Conservation (phyloP, 2,888 invertebrate genomes). For the Parapristionchus giblindavisi region DNA sequence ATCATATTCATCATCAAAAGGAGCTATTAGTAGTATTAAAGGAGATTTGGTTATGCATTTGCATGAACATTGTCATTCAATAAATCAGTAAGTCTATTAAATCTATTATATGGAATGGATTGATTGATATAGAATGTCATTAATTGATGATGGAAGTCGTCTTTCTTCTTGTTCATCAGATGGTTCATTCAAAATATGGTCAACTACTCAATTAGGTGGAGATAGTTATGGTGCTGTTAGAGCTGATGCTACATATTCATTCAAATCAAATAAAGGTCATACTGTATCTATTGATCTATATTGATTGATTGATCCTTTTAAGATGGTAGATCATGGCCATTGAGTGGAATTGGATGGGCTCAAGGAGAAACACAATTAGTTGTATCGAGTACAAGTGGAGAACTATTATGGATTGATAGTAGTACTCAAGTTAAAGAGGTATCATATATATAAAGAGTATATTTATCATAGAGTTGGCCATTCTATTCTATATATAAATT, state of each 20-base stretch:
- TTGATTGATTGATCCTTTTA: background rate
- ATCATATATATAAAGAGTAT: background rate
- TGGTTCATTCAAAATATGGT: conserved; percentile 36
- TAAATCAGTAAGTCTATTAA: conserved; percentile 52
- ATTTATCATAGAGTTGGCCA: too few species aligned
- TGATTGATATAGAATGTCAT: conserved; percentile 21
- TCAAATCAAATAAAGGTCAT: background rate
- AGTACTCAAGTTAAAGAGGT: conserved; percentile 26
- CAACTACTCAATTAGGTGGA: conserved; percentile 20
- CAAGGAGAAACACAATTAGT: conserved; percentile 7
- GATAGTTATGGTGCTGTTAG: conserved; percentile 37
- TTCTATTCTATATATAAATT: too few species aligned
- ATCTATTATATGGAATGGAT: too few species aligned
- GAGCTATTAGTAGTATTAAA: conserved; percentile 26
- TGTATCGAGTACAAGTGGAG: conserved; percentile 1
- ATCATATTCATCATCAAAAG: too few species aligned
- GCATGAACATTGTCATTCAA: conserved; percentile 60
- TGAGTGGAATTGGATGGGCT: conserved; percentile 31
- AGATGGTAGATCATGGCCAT: conserved; percentile 6
- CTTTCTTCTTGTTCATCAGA: conserved; percentile 29
- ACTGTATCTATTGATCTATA: background rate
- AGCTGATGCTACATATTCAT: conserved; percentile 27
- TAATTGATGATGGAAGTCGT: conserved; percentile 5
- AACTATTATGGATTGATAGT: conserved; percentile 30
- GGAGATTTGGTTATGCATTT: conserved; percentile 55